These are phyloP conservation scores for Sebastes itinus DNA, from an alignment of 2,797 vertebrate species.

Conservation along the genomic window DNA sequence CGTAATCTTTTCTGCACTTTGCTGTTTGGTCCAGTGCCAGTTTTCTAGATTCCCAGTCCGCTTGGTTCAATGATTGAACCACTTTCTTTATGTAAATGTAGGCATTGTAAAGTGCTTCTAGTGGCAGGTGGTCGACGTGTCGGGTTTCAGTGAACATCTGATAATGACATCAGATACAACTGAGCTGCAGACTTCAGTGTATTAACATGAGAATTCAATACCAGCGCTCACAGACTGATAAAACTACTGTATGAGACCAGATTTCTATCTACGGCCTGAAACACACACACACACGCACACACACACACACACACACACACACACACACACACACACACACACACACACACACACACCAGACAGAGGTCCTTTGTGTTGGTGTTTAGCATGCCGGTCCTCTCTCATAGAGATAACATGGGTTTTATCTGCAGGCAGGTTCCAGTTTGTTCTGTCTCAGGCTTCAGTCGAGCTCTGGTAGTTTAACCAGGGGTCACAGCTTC, in stretches of 20 bases:
- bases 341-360: not conserved
- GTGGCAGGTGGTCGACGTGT: not conserved
- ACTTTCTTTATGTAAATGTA: not conserved
- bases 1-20: not conserved
- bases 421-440: slow-evolving; percentile 31
- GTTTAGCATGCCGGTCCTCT: slow-evolving; percentile 1
- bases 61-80: not conserved
- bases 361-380: slow-evolving; percentile 32
- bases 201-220: not conserved
- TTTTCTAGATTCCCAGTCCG: too few species aligned
- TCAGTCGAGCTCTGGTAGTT: not conserved
- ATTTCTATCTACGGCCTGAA: slow-evolving; percentile 21
- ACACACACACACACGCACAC: not conserved
- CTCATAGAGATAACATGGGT: not conserved
- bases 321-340: not conserved
- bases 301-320: not conserved
- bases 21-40: too few species aligned
- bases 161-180: not conserved
- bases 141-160: not conserved
- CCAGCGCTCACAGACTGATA: slow-evolving; percentile 8
- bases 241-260: not conserved
- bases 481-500: not conserved
- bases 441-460: slow-evolving; percentile 1
- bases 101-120: not conserved
- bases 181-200: not conserved